These are phyloP conservation scores for Lagria hirta DNA, from an alignment of 2,888 invertebrate species.

Conservation along the genomic window DNA sequence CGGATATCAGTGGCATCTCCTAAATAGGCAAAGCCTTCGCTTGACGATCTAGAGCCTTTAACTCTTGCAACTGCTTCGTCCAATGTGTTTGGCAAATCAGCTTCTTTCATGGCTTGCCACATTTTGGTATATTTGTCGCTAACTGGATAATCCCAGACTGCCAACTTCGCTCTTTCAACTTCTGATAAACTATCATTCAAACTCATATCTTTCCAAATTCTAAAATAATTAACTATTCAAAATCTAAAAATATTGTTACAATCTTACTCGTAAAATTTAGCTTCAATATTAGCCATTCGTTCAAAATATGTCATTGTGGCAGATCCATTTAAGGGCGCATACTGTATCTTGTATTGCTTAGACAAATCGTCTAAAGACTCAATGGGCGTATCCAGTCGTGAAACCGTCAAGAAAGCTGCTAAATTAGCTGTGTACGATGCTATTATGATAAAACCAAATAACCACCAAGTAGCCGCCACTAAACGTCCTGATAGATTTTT, in stretches of 20 bases:
- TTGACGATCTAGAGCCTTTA: slow-evolving; percentile 65
- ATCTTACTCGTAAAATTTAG: slow-evolving; percentile 85
- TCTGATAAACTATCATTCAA: slow-evolving; percentile 89
- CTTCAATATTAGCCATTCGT: slow-evolving; percentile 94
- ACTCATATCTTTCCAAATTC: slow-evolving; percentile 98
- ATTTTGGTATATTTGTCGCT: slow-evolving; percentile 98
- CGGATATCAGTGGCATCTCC: slow-evolving; percentile 94
- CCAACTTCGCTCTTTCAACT: slow-evolving; percentile 87
- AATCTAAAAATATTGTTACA: not conserved
- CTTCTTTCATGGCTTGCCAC: slow-evolving; percentile 92
- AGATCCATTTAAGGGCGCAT: slow-evolving; percentile 87
- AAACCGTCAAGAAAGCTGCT: slow-evolving; percentile 95
- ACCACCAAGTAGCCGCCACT: slow-evolving; percentile 98
- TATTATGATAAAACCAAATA: slow-evolving; percentile 98
- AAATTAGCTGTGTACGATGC: slow-evolving; percentile 98
- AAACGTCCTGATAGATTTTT: slow-evolving; percentile 93
- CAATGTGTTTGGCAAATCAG: slow-evolving; percentile 75
- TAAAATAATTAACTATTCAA: slow-evolving; percentile 47
- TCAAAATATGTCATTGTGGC: slow-evolving; percentile 92
- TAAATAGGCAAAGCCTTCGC: slow-evolving; percentile 76
- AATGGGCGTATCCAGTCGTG: slow-evolving; percentile 88
- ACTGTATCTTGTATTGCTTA: slow-evolving; percentile 89
- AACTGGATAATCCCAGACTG: slow-evolving; percentile 99
- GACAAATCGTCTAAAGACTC: slow-evolving; percentile 92
- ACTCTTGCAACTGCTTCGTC: slow-evolving; percentile 80